phyloP scores from a whole-genome alignment of 23 tunicate species.

The Diplosoma virens region DNA sequence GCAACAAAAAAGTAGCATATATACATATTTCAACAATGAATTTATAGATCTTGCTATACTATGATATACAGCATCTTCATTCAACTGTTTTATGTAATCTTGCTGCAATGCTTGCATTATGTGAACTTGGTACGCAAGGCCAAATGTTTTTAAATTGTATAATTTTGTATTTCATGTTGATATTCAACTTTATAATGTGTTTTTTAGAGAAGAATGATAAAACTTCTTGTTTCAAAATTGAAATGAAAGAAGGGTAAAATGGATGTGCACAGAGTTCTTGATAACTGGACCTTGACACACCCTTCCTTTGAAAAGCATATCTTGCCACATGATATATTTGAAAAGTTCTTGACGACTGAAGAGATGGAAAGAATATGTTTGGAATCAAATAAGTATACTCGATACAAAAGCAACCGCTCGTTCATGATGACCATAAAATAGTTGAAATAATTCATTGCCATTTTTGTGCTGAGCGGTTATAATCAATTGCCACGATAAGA shows the following conservation, averaged over 20 bases:
- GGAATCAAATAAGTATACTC: background rate
- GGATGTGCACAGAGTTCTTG: background rate
- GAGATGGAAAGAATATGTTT: background rate
- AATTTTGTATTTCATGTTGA: background rate
- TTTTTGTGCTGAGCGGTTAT: background rate
- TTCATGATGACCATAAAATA: background rate
- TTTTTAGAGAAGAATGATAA: background rate
- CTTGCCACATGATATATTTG: background rate
- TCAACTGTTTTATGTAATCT: no score
- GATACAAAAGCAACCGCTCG: background rate
- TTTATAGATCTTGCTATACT: background rate
- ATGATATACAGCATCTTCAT: background rate
- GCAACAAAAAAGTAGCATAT: no score
- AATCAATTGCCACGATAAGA: background rate
- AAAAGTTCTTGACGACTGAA: background rate
- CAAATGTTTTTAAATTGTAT: no score
- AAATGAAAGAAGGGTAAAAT: background rate
- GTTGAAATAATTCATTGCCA: background rate
- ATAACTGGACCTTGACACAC: background rate
- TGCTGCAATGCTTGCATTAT: no score
- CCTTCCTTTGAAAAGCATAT: background rate
- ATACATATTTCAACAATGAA: background rate
- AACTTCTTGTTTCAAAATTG: background rate
- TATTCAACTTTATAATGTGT: background rate
- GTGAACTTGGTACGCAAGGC: no score